These are phyloP conservation scores for Xylota sylvarum DNA, from an alignment of 2,888 invertebrate species.

Conservation along the genomic window DNA sequence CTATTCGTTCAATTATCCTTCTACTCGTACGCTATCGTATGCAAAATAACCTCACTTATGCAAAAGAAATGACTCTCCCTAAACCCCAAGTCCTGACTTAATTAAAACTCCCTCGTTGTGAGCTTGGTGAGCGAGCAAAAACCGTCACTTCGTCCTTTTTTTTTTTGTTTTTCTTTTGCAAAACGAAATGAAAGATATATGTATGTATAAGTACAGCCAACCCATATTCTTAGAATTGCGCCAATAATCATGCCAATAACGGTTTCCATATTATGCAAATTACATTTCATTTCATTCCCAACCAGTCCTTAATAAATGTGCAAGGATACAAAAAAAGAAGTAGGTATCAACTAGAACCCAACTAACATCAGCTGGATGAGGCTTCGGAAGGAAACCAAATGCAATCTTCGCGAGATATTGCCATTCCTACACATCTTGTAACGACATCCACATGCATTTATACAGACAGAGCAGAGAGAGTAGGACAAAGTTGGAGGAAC, in stretches of 20 bases:
- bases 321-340: conserved; percentile 28
- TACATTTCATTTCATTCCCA: conserved; percentile 54
- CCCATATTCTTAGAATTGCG: conserved; percentile 58
- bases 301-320: conserved; percentile 72
- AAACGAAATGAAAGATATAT: not conserved
- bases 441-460: conserved; percentile 3
- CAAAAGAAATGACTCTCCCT: conserved; percentile 52
- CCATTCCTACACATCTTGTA: conserved; percentile 46
- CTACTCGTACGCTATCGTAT: conserved; percentile 44
- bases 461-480: not conserved
- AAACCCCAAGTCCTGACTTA: conserved; percentile 31
- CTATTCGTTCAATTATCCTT: conserved; percentile 27
- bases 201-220: too few species aligned
- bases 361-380: conserved; percentile 53
- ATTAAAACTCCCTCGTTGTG: conserved; percentile 56
- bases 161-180: not conserved
- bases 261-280: conserved; percentile 70
- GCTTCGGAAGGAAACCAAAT: conserved; percentile 58
- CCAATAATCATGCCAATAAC: conserved; percentile 77
- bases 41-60: conserved; percentile 67
- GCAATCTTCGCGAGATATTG: conserved; percentile 69
- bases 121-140: too few species aligned
- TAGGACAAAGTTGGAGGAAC: conserved; percentile 62
- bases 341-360: not conserved
- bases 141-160: conserved; percentile 14